phyloP scores from a whole-genome alignment of 2,797 vertebrate genomes.

The Dipus sagitta region DNA sequence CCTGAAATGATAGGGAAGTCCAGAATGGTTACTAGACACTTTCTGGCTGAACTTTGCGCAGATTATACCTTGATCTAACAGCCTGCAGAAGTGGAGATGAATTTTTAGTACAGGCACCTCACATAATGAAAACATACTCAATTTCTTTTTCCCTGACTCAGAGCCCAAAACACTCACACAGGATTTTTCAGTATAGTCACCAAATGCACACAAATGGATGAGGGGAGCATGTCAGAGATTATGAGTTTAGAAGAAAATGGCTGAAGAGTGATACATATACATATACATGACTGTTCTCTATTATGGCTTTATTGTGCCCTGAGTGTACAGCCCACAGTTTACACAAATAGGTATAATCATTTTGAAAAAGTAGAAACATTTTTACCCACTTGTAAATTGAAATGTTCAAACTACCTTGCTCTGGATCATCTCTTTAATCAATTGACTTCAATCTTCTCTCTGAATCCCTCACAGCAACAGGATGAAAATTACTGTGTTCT shows the following conservation, averaged over 20 bases:
- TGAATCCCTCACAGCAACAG: slow-evolving; percentile 52
- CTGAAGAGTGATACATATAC: neutral
- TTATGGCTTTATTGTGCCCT: neutral
- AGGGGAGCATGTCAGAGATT: neutral
- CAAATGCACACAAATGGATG: neutral
- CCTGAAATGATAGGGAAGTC: neutral
- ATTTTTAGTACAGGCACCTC: neutral
- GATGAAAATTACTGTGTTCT: slow-evolving; percentile 59
- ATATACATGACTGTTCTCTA: neutral
- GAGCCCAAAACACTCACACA: slow-evolving; percentile 32
- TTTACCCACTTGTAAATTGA: slow-evolving; percentile 63
- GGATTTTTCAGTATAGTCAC: neutral
- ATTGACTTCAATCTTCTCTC: slow-evolving; percentile 59
- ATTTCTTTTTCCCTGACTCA: neutral
- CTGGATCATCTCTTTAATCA: slow-evolving; percentile 28
- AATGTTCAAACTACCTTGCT: slow-evolving; percentile 41
- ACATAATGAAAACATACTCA: slow-evolving; percentile 31
- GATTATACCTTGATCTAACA: neutral
- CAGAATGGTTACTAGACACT: neutral
- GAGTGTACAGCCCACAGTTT: neutral
- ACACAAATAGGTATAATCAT: slow-evolving; percentile 55
- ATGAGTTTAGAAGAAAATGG: neutral
- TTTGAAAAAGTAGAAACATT: neutral
- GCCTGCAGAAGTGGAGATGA: neutral
- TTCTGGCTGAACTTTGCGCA: neutral